Conservation (phyloP, 2,888 invertebrate genomes). For the Epinotia nisella region DNA sequence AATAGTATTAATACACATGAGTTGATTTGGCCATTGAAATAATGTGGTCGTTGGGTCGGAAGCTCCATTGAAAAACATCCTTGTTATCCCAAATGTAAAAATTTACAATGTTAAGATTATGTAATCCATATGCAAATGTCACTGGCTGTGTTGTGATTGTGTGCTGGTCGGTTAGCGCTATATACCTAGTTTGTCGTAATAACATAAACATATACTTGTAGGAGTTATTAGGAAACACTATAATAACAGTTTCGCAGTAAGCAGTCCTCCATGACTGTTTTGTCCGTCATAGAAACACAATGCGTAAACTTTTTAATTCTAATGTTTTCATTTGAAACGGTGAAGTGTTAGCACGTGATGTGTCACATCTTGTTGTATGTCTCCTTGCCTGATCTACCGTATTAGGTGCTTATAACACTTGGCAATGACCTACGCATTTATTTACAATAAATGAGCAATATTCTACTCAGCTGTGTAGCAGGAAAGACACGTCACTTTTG, state of each 20-base stretch:
- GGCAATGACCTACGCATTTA: background rate
- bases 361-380: constrained; percentile 27
- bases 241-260: constrained; percentile 19
- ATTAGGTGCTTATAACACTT: constrained; percentile 17
- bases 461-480: constrained; percentile 1
- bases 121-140: constrained; percentile 19
- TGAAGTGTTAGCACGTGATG: constrained; percentile 17
- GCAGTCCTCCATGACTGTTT: constrained; percentile 7
- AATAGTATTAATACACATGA: background rate
- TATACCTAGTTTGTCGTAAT: constrained; percentile 26
- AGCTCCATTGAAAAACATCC: constrained; percentile 18
- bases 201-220: constrained; percentile 10
- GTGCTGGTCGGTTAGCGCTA: constrained; percentile 1
- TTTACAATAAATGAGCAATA: constrained; percentile 17
- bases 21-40: background rate
- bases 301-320: background rate
- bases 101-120: background rate
- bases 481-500: background rate
- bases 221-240: constrained; percentile 19
- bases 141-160: background rate
- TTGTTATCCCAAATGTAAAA: constrained; percentile 18
- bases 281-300: constrained; percentile 13
- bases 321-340: constrained; percentile 1
- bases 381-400: constrained; percentile 34
- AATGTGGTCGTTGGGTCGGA: constrained; percentile 7